These are phyloP conservation scores for Netelia inedita DNA, from an alignment of 2,888 invertebrate genomes.

Conservation along the genomic window DNA sequence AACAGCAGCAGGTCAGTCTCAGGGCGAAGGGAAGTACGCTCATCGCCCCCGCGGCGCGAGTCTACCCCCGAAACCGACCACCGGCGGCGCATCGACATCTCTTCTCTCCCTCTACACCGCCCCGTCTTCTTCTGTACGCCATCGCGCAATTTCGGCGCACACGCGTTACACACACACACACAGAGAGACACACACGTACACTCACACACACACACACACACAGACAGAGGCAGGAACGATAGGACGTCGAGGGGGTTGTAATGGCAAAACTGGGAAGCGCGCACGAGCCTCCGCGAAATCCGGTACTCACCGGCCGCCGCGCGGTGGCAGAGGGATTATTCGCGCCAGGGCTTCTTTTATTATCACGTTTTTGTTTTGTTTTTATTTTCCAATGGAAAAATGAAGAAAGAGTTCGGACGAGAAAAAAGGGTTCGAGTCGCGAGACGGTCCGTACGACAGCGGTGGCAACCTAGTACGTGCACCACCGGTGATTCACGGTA, in stretches of 20 bases:
- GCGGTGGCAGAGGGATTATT: too few species aligned
- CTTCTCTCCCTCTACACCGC: conserved; percentile 75
- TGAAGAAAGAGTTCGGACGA: not conserved
- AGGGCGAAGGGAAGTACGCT: conserved; percentile 84
- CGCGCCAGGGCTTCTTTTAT: too few species aligned
- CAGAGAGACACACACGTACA: not conserved
- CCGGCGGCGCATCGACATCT: conserved; percentile 84
- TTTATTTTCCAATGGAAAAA: too few species aligned
- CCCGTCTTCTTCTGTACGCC: conserved; percentile 62
- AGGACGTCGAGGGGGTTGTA: conserved; percentile 3
- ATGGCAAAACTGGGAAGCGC: not conserved
- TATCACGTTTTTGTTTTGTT: too few species aligned
- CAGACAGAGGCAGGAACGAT: not conserved
- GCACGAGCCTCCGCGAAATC: too few species aligned
- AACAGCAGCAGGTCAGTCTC: conserved; percentile 82
- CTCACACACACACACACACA: not conserved
- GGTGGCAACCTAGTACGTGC: conserved; percentile 7
- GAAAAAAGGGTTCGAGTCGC: not conserved
- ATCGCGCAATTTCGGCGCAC: conserved; percentile 65
- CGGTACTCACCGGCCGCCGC: too few species aligned
- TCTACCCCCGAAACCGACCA: conserved; percentile 84
- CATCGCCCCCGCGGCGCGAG: conserved; percentile 85
- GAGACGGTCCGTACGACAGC: not conserved
- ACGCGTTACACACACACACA: conserved; percentile 50
- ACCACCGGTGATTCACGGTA: conserved; percentile 54